Evolutionary conservation across 2,888 invertebrate genomes (phyloP).

Genomic region (Tholera decimalis): DNA sequence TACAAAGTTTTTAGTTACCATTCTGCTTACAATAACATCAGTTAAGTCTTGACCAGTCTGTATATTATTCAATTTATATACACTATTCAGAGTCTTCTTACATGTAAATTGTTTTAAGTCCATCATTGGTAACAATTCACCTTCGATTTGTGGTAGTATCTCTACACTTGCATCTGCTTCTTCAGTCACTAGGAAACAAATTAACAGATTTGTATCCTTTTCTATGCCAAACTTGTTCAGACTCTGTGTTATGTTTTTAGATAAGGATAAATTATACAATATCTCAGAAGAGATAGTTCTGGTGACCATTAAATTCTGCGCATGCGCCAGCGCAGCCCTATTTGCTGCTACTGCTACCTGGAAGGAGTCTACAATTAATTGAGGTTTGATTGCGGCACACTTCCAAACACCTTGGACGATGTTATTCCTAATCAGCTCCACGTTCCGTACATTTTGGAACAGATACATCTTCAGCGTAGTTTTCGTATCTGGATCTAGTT

Average conservation of each 20-base stretch:
- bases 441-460: conserved; percentile 92
- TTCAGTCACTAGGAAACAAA: conserved; percentile 78
- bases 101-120: conserved; percentile 87
- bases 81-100: conserved; percentile 88
- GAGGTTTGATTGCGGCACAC: conserved; percentile 92
- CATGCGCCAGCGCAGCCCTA: conserved; percentile 91
- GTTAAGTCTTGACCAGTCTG: conserved; percentile 84
- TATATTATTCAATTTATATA: conserved; percentile 91
- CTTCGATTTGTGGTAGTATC: conserved; percentile 89
- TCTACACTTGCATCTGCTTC: conserved; percentile 72
- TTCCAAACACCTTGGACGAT: conserved; percentile 90
- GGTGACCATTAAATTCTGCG: conserved; percentile 89
- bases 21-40: conserved; percentile 93
- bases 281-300: conserved; percentile 93
- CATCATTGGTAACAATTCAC: conserved; percentile 87
- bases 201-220: conserved; percentile 74
- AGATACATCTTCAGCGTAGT: conserved; percentile 88
- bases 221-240: conserved; percentile 92
- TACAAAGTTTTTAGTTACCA: conserved; percentile 91
- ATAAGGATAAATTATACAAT: conserved; percentile 93
- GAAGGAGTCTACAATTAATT: conserved; percentile 91
- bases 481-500: conserved; percentile 85
- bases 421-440: conserved; percentile 88
- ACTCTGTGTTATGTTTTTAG: conserved; percentile 94
- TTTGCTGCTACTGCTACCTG: conserved; percentile 93